Evolutionary conservation across 2,888 invertebrate species (phyloP).

Genomic region (Andrena bucephala): DNA sequence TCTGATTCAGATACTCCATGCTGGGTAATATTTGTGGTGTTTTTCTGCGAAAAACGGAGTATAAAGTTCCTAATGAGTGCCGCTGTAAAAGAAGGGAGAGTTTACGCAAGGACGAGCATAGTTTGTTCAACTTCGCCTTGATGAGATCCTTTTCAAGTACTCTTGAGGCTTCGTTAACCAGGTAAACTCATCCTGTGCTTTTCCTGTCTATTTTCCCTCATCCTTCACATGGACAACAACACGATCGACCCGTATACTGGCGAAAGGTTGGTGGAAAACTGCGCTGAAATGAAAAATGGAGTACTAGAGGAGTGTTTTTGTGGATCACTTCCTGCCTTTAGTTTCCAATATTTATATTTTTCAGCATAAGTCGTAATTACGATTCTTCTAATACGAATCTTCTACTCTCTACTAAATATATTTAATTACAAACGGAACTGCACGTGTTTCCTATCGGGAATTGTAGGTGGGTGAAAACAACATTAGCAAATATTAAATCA

Average conservation of each 20-base stretch:
- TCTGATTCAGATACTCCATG: neutral
- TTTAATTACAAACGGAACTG: too few species aligned
- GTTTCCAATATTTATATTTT: too few species aligned
- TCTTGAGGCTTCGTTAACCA: constrained; percentile 45
- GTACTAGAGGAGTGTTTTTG: neutral
- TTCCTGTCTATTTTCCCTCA: constrained; percentile 22
- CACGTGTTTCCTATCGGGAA: too few species aligned
- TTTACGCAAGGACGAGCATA: constrained; percentile 36
- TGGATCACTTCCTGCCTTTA: too few species aligned
- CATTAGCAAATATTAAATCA: too few species aligned
- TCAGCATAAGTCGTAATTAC: too few species aligned
- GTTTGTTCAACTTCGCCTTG: constrained; percentile 49
- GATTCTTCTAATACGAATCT: neutral
- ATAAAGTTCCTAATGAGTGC: constrained; percentile 29
- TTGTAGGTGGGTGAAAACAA: too few species aligned
- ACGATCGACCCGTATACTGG: constrained; percentile 22
- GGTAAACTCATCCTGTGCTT: constrained; percentile 35
- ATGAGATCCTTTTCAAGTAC: constrained; percentile 53
- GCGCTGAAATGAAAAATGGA: constrained; percentile 21
- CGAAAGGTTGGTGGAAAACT: constrained; percentile 11
- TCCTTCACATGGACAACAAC: constrained; percentile 43
- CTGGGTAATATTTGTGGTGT: constrained; percentile 29
- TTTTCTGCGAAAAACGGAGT: neutral
- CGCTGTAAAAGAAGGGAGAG: constrained; percentile 34
- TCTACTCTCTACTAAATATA: too few species aligned